Percentiles rank a stretch among this genome's conserved stretches.
Evolutionary conservation across 2,113 vertebrate genomes (phyloP).

Genomic region (Myodes glareolus): DNA sequence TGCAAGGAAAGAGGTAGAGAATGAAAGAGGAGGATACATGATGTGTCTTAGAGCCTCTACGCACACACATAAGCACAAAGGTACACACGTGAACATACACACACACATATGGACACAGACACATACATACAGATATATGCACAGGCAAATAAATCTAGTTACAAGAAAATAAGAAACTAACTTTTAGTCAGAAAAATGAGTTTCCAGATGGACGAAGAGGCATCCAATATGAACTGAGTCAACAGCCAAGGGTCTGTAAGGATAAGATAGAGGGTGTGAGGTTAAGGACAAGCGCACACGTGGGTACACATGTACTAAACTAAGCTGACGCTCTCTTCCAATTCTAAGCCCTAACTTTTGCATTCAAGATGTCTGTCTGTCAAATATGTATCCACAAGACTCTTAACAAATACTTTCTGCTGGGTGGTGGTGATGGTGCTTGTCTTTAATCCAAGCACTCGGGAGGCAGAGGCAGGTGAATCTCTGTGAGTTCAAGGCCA

Average conservation of each 20-base stretch:
- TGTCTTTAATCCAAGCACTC: no score
- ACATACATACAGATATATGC: background rate
- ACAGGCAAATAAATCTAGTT: background rate
- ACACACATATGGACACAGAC: background rate
- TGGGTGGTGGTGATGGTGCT: no score
- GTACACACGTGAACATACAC: background rate
- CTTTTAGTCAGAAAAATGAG: background rate
- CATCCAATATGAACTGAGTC: background rate
- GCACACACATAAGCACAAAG: background rate
- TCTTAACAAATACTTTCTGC: background rate
- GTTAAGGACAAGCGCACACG: background rate
- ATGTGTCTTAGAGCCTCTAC: background rate
- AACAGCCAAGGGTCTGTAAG: no score
- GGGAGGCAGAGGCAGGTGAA: no score
- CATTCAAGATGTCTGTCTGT: background rate
- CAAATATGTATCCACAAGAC: background rate
- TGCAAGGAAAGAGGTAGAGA: background rate
- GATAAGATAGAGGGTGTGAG: background rate
- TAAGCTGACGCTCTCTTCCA: background rate
- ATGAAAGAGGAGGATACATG: background rate
- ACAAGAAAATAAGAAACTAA: background rate
- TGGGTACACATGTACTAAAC: background rate
- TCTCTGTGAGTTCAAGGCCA: no score
- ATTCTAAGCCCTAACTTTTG: background rate
- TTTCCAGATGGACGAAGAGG: background rate